Conservation (phyloP, 1,140 invertebrate species). For the Drosophila miranda region DNA sequence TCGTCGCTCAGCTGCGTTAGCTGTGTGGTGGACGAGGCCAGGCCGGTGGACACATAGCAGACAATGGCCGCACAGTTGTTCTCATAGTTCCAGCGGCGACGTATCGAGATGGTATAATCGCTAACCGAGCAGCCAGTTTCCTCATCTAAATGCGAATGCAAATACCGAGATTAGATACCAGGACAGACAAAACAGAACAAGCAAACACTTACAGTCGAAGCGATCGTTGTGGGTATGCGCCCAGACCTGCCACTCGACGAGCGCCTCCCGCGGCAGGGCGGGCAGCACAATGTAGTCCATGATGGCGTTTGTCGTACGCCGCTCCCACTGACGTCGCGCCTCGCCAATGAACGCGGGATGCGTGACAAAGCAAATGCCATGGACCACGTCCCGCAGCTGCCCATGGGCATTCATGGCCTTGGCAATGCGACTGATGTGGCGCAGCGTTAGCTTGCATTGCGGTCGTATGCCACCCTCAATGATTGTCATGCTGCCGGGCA, state of each 20-base stretch:
- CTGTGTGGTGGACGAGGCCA: conserved; percentile 86
- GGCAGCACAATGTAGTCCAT: conserved; percentile 93
- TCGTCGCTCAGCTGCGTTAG: conserved; percentile 84
- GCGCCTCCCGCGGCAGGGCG: conserved; percentile 89
- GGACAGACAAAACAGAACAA: not conserved
- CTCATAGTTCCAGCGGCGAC: conserved; percentile 93
- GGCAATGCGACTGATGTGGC: conserved; percentile 91
- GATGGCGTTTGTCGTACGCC: conserved; percentile 92
- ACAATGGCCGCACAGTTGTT: conserved; percentile 93
- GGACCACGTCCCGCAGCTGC: conserved; percentile 90
- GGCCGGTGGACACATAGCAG: conserved; percentile 89
- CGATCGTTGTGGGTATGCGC: conserved; percentile 92
- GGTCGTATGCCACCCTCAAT: conserved; percentile 87
- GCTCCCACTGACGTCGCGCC: conserved; percentile 91
- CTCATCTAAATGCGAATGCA: conserved; percentile 86
- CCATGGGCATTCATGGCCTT: conserved; percentile 89
- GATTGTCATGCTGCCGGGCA: conserved; percentile 91
- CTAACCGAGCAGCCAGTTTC: conserved; percentile 92
- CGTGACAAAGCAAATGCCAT: conserved; percentile 92
- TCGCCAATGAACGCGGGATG: conserved; percentile 87
- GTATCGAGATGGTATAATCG: conserved; percentile 90
- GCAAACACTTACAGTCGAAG: conserved; percentile 89
- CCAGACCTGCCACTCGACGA: conserved; percentile 96
- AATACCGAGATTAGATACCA: not conserved
- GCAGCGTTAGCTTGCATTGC: conserved; percentile 91